These are phyloP conservation scores for Clinocottus analis DNA, from an alignment of 2,113 vertebrate species.

Conservation along the genomic window DNA sequence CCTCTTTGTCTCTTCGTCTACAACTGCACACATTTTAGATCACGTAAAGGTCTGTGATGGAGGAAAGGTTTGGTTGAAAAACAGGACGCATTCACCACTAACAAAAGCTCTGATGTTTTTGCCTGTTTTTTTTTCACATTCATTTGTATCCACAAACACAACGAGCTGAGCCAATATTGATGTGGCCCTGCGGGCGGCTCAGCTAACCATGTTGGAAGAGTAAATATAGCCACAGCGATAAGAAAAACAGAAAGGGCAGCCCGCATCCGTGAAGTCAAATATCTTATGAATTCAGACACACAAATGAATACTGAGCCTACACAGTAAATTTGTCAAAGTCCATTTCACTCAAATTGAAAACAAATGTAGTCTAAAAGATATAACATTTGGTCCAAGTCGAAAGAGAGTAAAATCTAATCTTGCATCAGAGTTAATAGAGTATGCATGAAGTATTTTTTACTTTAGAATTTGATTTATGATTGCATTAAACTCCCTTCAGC, in stretches of 20 bases:
- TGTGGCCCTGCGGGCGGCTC: slow-evolving; percentile 66
- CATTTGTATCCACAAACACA: slow-evolving; percentile 73
- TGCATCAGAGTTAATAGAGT: no score
- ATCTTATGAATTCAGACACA: slow-evolving; percentile 6
- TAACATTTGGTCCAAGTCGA: no score
- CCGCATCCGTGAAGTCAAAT: slow-evolving; percentile 16
- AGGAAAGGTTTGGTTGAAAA: slow-evolving; percentile 7
- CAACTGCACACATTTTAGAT: not conserved
- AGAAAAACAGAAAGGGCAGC: slow-evolving; percentile 53
- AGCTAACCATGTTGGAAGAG: slow-evolving; percentile 66
- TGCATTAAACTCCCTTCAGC: no score
- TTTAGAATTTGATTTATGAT: no score
- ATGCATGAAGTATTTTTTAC: no score
- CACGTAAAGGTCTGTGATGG: not conserved
- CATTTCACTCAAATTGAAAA: no score
- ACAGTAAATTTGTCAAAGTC: no score
- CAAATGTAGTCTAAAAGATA: no score
- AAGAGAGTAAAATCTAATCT: no score
- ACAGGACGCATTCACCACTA: not conserved
- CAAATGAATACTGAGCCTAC: not conserved
- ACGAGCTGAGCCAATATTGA: slow-evolving; percentile 78
- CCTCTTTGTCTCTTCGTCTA: not conserved
- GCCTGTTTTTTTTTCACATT: slow-evolving; percentile 44
- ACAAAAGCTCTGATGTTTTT: slow-evolving; percentile 49
- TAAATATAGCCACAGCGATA: slow-evolving; percentile 74